phyloP scores from a whole-genome alignment of 2,888 invertebrate genomes.

The Melipona beecheii region DNA sequence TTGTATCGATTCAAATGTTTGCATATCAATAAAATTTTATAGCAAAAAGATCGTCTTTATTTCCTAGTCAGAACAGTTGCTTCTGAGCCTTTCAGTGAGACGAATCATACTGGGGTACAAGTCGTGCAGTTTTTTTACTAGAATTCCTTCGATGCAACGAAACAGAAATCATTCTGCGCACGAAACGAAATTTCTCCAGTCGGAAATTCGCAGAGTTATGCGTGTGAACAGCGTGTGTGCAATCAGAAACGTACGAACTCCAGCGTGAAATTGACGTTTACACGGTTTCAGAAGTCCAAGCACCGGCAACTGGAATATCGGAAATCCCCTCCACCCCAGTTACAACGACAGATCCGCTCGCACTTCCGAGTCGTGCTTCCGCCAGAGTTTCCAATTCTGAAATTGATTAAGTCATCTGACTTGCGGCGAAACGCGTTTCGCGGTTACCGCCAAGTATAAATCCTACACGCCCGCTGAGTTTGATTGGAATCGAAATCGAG shows the following conservation, averaged over 20 bases:
- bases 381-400: conserved; percentile 32
- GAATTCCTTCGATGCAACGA: too few relatives aligned
- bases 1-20: too few relatives aligned
- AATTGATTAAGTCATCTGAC: conserved; percentile 45
- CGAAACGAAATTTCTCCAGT: too few relatives aligned
- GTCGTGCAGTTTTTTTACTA: too few relatives aligned
- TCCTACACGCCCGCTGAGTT: conserved; percentile 33
- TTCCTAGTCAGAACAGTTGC: too few relatives aligned
- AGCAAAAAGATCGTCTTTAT: too few relatives aligned
- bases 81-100: too few relatives aligned
- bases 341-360: not conserved
- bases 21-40: too few relatives aligned
- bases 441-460: conserved; percentile 19
- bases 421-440: conserved; percentile 14
- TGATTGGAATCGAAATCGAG: conserved; percentile 53
- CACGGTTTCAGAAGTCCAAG: not conserved
- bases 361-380: conserved; percentile 19
- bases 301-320: not conserved
- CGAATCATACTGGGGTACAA: too few relatives aligned
- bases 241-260: not conserved
- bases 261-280: not conserved
- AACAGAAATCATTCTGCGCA: too few relatives aligned
- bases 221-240: too few relatives aligned
- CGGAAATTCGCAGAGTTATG: too few relatives aligned
- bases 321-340: not conserved